These are phyloP conservation scores for Bombyx mori DNA, from an alignment of 1,140 invertebrate genomes.

Conservation along the genomic window DNA sequence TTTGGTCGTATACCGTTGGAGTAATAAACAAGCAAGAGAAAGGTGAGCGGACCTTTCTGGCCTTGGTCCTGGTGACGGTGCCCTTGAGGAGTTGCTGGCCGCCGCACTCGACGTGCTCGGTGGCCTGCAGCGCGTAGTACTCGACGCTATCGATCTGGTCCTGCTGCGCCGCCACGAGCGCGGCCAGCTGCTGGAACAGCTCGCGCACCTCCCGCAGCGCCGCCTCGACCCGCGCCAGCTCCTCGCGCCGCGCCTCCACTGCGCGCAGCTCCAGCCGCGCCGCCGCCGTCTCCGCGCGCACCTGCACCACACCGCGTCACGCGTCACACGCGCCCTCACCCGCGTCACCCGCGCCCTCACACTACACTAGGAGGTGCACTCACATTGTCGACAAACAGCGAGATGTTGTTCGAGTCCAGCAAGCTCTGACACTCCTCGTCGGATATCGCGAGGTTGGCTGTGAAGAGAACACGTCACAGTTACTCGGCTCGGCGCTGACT, in stretches of 20 bases:
- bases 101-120: constrained; percentile 75
- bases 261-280: constrained; percentile 86
- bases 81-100: constrained; percentile 60
- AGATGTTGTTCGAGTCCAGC: constrained; percentile 70
- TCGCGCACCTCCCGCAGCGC: constrained; percentile 85
- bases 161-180: constrained; percentile 80
- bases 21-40: not conserved
- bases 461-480: constrained; percentile 18
- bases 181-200: constrained; percentile 86
- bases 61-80: constrained; percentile 37
- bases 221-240: constrained; percentile 87
- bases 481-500: not conserved
- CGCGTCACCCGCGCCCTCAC: not conserved
- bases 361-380: constrained; percentile 30
- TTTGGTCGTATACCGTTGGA: not conserved
- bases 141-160: constrained; percentile 81
- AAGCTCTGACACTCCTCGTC: constrained; percentile 72
- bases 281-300: constrained; percentile 84
- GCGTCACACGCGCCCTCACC: not conserved
- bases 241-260: constrained; percentile 85
- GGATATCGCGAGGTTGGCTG: constrained; percentile 71
- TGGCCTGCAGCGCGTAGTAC: constrained; percentile 78
- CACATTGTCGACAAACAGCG: constrained; percentile 76
- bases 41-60: constrained; percentile 37
- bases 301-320: constrained; percentile 67